phyloP scores from a whole-genome alignment of 1,140 invertebrate genomes.

The Bilobella aurantiaca region DNA sequence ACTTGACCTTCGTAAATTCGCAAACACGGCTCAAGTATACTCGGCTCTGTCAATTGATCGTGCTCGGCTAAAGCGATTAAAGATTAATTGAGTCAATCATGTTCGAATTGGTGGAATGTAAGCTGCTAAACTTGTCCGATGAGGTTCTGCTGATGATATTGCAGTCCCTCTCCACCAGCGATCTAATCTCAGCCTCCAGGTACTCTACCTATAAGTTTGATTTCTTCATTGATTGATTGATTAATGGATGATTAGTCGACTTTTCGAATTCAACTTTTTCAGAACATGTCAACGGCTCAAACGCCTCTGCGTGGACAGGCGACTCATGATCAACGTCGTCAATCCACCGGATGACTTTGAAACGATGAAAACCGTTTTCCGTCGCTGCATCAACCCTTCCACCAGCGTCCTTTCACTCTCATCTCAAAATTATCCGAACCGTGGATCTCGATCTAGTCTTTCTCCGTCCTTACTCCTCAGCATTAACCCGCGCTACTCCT shows the following conservation, averaged over 20 bases:
- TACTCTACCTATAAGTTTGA: constrained; percentile 8
- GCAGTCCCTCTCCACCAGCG: constrained; percentile 13
- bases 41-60: too few relatives aligned
- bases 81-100: too few relatives aligned
- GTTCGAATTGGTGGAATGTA: constrained; percentile 1
- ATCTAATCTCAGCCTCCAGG: constrained; percentile 22
- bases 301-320: constrained; percentile 20
- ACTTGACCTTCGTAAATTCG: too few relatives aligned
- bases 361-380: constrained; percentile 22
- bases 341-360: constrained; percentile 27
- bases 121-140: constrained; percentile 25
- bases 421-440: constrained; percentile 12
- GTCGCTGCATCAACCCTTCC: constrained; percentile 3
- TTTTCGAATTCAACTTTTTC: not conserved
- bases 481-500: not conserved
- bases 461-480: constrained; percentile 13
- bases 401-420: constrained; percentile 15
- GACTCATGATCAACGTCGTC: constrained; percentile 25
- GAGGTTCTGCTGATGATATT: constrained; percentile 32
- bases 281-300: constrained; percentile 22
- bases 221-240: constrained; percentile 1
- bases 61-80: too few relatives aligned
- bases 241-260: too few relatives aligned
- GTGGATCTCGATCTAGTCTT: constrained; percentile 26
- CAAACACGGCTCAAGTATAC: too few relatives aligned